Percentiles rank a stretch among this genome's conserved stretches.
These are phyloP conservation scores for Crossoptilon crossoptilon DNA, from an alignment of 2,797 vertebrate genomes.

Conservation along the genomic window DNA sequence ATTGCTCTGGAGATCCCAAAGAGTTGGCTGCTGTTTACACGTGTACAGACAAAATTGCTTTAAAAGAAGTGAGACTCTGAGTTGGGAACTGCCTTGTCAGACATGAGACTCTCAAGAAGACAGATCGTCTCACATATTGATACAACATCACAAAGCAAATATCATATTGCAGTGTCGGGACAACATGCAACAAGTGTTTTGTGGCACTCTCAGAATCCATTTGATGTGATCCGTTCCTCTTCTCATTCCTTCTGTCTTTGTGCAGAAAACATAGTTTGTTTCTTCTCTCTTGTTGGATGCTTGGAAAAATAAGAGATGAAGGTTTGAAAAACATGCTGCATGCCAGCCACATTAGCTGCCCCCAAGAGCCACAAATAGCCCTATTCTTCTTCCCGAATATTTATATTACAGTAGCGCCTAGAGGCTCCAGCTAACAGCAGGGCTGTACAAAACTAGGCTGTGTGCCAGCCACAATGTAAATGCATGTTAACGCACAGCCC, in stretches of 20 bases:
- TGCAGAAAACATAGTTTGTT: conserved; percentile 18
- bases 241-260: conserved; percentile 38
- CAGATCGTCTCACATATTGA: conserved; percentile 52
- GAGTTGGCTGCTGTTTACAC: conserved; percentile 62
- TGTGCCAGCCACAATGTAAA: neutral
- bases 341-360: conserved; percentile 35
- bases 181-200: conserved; percentile 50
- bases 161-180: conserved; percentile 53
- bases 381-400: conserved; percentile 59
- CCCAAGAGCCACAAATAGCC: conserved; percentile 42
- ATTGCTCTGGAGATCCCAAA: conserved; percentile 55
- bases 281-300: conserved; percentile 9
- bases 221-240: conserved; percentile 29
- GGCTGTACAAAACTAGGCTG: conserved; percentile 26
- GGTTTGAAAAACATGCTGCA: conserved; percentile 26
- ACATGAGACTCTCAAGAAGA: conserved; percentile 9
- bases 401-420: conserved; percentile 40
- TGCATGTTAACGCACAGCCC: neutral
- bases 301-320: conserved; percentile 38
- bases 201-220: conserved; percentile 34
- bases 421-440: conserved; percentile 31
- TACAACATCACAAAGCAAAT: conserved; percentile 54
- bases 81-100: conserved; percentile 6
- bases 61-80: conserved; percentile 53
- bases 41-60: conserved; percentile 55